Percentiles rank a stretch among this genome's conserved stretches.
Conservation (phyloP, 2,113 vertebrate genomes). For the Rhabdornis inornatus region DNA sequence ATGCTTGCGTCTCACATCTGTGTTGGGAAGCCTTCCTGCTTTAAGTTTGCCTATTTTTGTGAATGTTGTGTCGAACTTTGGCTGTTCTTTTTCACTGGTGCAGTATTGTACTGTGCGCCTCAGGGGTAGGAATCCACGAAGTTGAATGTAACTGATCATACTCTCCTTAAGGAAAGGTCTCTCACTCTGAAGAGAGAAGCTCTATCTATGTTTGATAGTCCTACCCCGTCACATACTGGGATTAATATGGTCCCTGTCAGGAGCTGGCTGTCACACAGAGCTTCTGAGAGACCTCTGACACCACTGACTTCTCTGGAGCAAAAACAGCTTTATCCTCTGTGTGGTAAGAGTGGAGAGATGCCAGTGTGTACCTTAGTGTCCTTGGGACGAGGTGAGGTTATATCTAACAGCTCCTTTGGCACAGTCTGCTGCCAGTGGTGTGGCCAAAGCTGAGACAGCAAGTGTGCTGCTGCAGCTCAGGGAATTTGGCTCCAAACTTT, state of each 20-base stretch:
- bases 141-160: background rate
- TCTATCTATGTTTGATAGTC: background rate
- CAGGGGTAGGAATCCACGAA: background rate
- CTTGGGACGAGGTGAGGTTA: rapidly evolving
- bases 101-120: background rate
- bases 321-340: background rate
- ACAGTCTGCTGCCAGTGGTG: rapidly evolving
- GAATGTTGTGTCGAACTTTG: background rate
- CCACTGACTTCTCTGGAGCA: background rate
- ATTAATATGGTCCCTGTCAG: background rate
- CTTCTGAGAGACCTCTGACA: background rate
- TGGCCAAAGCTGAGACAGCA: rapidly evolving
- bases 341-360: background rate
- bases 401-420: background rate
- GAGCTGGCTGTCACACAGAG: background rate
- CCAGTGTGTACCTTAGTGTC: background rate
- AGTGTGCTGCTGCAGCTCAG: background rate
- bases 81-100: background rate
- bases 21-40: background rate
- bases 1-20: background rate
- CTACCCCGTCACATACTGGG: background rate
- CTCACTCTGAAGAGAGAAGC: background rate
- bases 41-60: background rate
- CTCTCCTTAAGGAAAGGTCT: background rate
- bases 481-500: background rate